A percentile compares a stretch with the other conserved stretches of the same genome.
Conservation (phyloP, 2,888 invertebrate species). For the Catocala sponsa region DNA sequence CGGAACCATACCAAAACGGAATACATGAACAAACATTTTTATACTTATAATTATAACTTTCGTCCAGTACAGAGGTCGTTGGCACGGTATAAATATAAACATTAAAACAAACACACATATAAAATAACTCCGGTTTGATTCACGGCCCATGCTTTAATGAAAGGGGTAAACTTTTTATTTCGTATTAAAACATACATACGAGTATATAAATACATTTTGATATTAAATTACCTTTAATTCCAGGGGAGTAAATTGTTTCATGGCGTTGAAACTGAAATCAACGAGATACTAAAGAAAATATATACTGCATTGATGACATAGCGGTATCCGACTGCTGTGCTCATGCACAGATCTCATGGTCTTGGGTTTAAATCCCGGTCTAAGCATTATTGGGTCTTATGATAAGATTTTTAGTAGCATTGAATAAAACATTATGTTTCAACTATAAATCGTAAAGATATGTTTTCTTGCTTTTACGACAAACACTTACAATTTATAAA, state of each 20-base stretch:
- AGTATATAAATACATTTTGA: slow-evolving; percentile 15
- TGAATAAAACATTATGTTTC: slow-evolving; percentile 26
- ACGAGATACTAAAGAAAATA: no score
- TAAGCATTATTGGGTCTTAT: no score
- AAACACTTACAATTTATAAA: no score
- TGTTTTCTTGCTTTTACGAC: slow-evolving; percentile 26
- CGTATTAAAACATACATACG: slow-evolving; percentile 26
- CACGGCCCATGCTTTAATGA: slow-evolving; percentile 60
- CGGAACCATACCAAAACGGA: slow-evolving; percentile 5
- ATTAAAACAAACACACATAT: slow-evolving; percentile 83
- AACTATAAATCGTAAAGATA: slow-evolving; percentile 59
- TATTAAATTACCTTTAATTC: slow-evolving; percentile 17
- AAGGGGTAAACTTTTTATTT: slow-evolving; percentile 60
- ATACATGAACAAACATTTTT: slow-evolving; percentile 35
- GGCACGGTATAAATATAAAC: slow-evolving; percentile 85
- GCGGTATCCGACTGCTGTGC: no score
- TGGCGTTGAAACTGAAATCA: neutral
- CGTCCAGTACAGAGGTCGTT: slow-evolving; percentile 68
- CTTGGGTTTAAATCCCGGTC: no score
- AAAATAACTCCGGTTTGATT: slow-evolving; percentile 80
- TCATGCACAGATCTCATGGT: no score
- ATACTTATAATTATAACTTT: slow-evolving; percentile 59
- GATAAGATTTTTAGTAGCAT: no score
- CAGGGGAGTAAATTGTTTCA: neutral
- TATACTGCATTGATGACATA: no score